Evolutionary conservation across 2,113 vertebrate genomes (phyloP).

Genomic region (Serilophus lunatus): DNA sequence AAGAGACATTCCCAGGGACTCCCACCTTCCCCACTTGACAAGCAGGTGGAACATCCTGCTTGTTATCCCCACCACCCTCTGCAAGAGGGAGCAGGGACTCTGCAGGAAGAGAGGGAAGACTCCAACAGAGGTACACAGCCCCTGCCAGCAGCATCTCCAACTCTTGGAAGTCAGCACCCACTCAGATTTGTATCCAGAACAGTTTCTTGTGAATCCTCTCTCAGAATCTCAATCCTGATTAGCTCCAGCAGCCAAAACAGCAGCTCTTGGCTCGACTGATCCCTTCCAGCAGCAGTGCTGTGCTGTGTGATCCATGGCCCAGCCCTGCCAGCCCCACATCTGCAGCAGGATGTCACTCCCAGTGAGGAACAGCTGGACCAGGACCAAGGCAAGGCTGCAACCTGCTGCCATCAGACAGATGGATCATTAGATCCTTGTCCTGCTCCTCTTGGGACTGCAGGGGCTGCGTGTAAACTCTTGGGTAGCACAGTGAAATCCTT

Average conservation of each 20-base stretch:
- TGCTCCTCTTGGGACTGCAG: fast-evolving
- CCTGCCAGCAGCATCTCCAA: background rate
- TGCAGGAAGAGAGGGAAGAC: background rate
- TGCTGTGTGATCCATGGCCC: background rate
- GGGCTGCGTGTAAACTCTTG: background rate
- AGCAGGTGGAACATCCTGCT: background rate
- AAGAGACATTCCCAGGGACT: background rate
- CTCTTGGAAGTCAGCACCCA: background rate
- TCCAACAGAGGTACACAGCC: background rate
- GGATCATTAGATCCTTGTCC: background rate
- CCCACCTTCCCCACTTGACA: background rate
- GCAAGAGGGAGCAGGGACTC: background rate
- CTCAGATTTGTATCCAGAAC: background rate
- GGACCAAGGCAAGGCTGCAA: background rate
- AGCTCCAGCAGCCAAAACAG: background rate
- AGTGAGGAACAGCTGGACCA: background rate
- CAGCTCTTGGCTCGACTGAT: background rate
- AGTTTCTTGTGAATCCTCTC: background rate
- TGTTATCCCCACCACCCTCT: fast-evolving
- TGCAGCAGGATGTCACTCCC: background rate
- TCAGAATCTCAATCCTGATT: background rate
- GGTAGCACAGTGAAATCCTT: background rate
- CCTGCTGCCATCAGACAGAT: background rate
- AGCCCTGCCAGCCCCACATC: background rate
- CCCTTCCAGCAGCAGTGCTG: background rate